Evolutionary conservation across 2,888 invertebrate species (phyloP).

Genomic region (Eremobia ochroleuca): DNA sequence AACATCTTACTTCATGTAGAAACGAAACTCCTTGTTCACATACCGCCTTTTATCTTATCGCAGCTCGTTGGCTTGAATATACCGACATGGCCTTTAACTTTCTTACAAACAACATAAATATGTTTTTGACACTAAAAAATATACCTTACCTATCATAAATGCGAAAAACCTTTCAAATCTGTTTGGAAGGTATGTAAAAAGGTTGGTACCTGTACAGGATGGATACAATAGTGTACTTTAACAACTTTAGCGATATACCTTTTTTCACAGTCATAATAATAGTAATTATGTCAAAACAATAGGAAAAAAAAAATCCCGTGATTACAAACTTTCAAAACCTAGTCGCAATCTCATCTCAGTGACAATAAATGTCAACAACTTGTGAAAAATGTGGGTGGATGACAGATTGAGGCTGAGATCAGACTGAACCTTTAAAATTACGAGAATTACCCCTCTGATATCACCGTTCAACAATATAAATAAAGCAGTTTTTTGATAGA

Average conservation of each 20-base stretch:
- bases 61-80: slow-evolving; percentile 41
- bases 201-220: not conserved
- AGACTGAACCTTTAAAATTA: too few species aligned
- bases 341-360: too few species aligned
- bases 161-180: not conserved
- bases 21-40: slow-evolving; percentile 20
- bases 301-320: too few species aligned
- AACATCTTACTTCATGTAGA: slow-evolving; percentile 36
- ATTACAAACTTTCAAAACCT: too few species aligned
- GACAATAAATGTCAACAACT: too few species aligned
- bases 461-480: not conserved
- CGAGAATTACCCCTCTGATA: too few species aligned
- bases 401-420: too few species aligned
- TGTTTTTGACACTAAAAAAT: slow-evolving; percentile 17
- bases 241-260: not conserved
- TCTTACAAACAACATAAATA: not conserved
- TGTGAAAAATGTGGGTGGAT: too few species aligned
- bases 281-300: too few species aligned
- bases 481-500: not conserved
- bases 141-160: not conserved
- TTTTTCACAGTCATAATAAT: not conserved
- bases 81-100: slow-evolving; percentile 18
- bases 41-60: slow-evolving; percentile 49
- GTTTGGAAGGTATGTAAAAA: not conserved
- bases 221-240: not conserved